Evolutionary conservation across 2,113 vertebrate genomes (phyloP).

Genomic region (Callithrix jacchus): DNA sequence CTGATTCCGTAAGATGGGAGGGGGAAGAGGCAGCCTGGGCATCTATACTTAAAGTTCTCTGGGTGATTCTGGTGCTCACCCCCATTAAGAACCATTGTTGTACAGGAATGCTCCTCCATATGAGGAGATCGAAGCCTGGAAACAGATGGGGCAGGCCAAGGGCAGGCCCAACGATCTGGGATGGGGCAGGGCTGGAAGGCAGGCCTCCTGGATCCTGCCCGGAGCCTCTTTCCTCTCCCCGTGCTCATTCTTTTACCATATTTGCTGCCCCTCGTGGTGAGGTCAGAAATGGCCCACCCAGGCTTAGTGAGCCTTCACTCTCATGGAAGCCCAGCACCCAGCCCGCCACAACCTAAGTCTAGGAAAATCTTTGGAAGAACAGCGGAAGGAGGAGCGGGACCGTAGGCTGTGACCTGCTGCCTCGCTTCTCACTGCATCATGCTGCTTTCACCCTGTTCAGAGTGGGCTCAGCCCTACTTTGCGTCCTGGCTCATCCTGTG

Average conservation of each 20-base stretch:
- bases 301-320: background rate
- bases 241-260: slow-evolving; percentile 53
- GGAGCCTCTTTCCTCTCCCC: background rate
- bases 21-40: background rate
- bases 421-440: fast-evolving
- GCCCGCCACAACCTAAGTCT: background rate
- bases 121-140: background rate
- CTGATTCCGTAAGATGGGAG: fast-evolving
- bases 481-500: background rate
- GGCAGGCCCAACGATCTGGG: fast-evolving
- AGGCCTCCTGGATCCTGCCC: background rate
- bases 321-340: background rate
- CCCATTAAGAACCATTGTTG: fast-evolving
- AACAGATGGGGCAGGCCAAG: background rate
- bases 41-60: background rate
- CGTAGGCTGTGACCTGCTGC: background rate
- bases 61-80: background rate
- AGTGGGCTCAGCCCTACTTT: no score
- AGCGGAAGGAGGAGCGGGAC: background rate
- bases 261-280: slow-evolving; percentile 4
- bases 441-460: background rate
- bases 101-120: background rate
- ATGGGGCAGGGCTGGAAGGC: fast-evolving
- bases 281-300: slow-evolving; percentile 18
- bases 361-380: background rate